These are phyloP conservation scores for Anastrepha obliqua DNA, from an alignment of 1,140 invertebrate species.

Conservation along the genomic window DNA sequence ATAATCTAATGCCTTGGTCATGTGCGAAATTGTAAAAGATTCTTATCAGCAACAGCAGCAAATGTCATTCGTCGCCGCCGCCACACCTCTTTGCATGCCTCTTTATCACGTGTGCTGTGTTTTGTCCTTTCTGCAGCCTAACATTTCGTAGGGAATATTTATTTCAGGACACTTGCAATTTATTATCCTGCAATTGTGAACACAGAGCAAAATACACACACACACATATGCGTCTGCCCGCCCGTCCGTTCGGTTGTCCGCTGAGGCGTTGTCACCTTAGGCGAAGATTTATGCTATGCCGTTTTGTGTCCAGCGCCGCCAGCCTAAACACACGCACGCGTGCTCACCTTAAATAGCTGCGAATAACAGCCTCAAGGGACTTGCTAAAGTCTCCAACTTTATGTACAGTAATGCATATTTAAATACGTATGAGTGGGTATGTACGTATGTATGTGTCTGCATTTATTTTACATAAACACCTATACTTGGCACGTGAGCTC, in stretches of 20 bases:
- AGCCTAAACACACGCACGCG: neutral
- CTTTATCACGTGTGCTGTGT: neutral
- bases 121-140: constrained; percentile 13
- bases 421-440: neutral
- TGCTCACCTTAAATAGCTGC: constrained; percentile 38
- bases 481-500: neutral
- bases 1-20: constrained; percentile 47
- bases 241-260: neutral
- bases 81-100: neutral
- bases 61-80: constrained; percentile 33
- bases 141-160: constrained; percentile 34
- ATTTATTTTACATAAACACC: constrained; percentile 29
- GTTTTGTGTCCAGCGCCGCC: neutral
- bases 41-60: constrained; percentile 48
- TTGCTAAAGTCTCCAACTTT: neutral
- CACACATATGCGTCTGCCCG: no score
- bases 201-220: neutral
- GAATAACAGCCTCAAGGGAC: neutral
- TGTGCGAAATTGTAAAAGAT: constrained; percentile 57
- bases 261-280: constrained; percentile 29
- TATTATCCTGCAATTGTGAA: constrained; percentile 39
- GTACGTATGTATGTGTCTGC: neutral
- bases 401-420: neutral
- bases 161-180: constrained; percentile 53
- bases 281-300: constrained; percentile 30